These are phyloP conservation scores for Centropyge bicolor DNA, from an alignment of 2,797 vertebrate species.

Conservation along the genomic window DNA sequence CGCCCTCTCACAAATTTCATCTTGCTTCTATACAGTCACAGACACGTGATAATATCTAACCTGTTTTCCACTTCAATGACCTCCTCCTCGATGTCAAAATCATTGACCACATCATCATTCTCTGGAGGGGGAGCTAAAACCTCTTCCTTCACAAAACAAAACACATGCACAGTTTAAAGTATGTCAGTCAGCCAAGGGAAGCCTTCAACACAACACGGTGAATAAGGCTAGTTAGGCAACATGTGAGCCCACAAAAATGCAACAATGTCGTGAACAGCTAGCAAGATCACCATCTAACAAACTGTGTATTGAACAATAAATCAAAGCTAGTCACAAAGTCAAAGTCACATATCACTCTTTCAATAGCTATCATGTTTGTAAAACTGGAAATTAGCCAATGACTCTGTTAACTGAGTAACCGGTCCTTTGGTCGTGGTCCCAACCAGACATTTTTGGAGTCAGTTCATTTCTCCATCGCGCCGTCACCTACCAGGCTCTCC, in stretches of 20 bases:
- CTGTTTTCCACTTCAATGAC: slow-evolving; percentile 99
- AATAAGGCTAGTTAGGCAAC: neutral
- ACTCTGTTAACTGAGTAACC: neutral
- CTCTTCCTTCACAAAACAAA: slow-evolving; percentile 90
- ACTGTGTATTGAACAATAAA: neutral
- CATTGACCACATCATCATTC: slow-evolving; percentile 97
- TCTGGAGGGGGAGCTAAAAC: slow-evolving; percentile 97
- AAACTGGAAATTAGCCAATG: neutral
- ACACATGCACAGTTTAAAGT: slow-evolving; percentile 34
- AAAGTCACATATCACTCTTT: neutral
- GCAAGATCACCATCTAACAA: neutral
- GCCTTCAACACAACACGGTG: neutral
- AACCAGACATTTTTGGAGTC: neutral
- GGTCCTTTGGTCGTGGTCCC: neutral
- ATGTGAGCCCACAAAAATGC: neutral
- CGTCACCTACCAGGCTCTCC: slow-evolving; percentile 93
- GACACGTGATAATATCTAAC: slow-evolving; percentile 73
- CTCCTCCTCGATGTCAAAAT: slow-evolving; percentile 99
- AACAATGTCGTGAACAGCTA: neutral
- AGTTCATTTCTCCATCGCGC: neutral
- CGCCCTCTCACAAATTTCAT: neutral
- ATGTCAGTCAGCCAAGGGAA: neutral
- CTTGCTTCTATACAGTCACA: neutral
- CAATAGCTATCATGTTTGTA: neutral
- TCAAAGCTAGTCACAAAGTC: neutral